Evolutionary conservation across 2,888 invertebrate species (phyloP).

Genomic region (Agriopis aurantiaria): DNA sequence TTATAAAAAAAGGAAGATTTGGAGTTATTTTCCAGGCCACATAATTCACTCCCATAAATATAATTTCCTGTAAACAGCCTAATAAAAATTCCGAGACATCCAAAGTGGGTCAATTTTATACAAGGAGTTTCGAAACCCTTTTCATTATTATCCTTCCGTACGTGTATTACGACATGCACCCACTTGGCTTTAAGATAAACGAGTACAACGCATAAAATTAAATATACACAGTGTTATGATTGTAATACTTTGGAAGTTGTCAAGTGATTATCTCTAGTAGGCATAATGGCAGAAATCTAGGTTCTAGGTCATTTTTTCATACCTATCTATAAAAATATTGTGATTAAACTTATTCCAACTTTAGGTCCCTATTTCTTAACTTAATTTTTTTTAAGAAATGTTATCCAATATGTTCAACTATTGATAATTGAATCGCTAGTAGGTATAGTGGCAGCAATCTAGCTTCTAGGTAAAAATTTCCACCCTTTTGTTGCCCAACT

Average conservation of each 20-base stretch:
- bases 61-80: constrained; percentile 5
- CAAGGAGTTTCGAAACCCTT: constrained; percentile 26
- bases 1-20: not conserved
- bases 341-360: no score
- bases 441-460: not conserved
- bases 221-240: constrained; percentile 8
- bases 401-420: no score
- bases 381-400: no score
- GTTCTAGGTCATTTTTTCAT: not conserved
- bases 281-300: not conserved
- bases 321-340: no score
- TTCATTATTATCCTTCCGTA: constrained; percentile 26
- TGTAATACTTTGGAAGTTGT: not conserved
- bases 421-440: not conserved
- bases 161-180: constrained; percentile 29
- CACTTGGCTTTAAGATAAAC: constrained; percentile 27
- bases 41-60: not conserved
- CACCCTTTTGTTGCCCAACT: no score
- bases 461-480: not conserved
- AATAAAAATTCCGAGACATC: constrained; percentile 15
- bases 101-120: constrained; percentile 23
- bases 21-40: not conserved
- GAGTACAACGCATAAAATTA: constrained; percentile 20
- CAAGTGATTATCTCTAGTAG: not conserved
- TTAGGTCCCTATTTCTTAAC: no score